Evolutionary conservation across 2,888 invertebrate species (phyloP), one percentile per base, ranked within the genome.

Genomic region (Sialis fuliginosa): DNA sequence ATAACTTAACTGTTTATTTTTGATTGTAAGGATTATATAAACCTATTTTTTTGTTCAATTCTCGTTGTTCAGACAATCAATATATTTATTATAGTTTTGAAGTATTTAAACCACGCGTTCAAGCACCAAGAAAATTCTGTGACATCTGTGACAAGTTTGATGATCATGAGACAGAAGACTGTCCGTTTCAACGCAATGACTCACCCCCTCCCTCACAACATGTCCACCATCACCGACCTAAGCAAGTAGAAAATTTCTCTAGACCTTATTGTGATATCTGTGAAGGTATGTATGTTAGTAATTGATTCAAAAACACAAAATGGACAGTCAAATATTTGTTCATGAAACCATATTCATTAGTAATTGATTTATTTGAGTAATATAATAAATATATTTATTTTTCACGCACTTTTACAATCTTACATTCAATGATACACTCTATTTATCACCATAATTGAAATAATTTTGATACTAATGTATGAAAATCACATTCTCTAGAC

Each of bases 131-230:
- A 30, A 67, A 86, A 59, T 96, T 90, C 72, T 97, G 96, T 73
- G 96, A 97, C 72, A 96, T 95, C 57, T 97, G 96, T 66, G 96
- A 96, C 69, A 76, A 80, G 62, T 97, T 96, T 69, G 96, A 97
- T 69, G 71, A 81, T 48, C 97, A 97, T 63, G 95, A 97, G 64
- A 97, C 96, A 0, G 96, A 96, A 64, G 96, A 97, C 61, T 97
- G 96, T 62, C 93, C 95, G 33, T 70, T 77, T 42, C 95, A 95
- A 67, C 78, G 78, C 12, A 74, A 70, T 39, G 76, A 75, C 42
- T 62, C 60, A 46, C 68, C 67, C 45, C 74, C 72, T 45, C 60
- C 56, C 5, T 6, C 6, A 33, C 35, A 6, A 4, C 8, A 8
- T 10, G 31, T 12, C 39, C 22, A 8, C 30, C 22, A 32, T 37